Base-by-base conservation (phyloP, 2,888 invertebrate species). In the Aelia acuminata region DNA sequence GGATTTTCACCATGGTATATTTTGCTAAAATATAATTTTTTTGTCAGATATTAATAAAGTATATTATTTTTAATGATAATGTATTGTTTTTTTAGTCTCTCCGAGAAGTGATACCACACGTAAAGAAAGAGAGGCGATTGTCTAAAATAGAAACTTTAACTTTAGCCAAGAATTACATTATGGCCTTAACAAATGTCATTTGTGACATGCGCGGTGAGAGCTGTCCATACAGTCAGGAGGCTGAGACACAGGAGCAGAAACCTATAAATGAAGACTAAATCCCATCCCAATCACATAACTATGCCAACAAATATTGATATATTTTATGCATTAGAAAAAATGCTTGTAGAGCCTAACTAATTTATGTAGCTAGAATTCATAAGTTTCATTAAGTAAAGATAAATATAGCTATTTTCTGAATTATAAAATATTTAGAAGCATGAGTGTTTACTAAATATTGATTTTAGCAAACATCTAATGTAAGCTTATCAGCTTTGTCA, bases 61-160 rank as follows among this genome's bases (percentile, higher is more conserved):
- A 57, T n/a, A 57, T 43, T 20, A n/a, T 80, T 80, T n/a, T 47
- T 11, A 43, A 8, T n/a, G n/a, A n/a, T n/a, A n/a, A n/a, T n/a
- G n/a, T n/a, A n/a, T n/a, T n/a, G n/a, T n/a, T n/a, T n/a, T 87
- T 87, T 63, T 93, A 96, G 94, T 95, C 95, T 93, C 93, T 96
- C 88, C 93, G 96, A 91, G 95, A 96, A 92, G 96, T 96, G 89
- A 96, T 96, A 92, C 96, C 96, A 85, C 96, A 96, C 92, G 95
- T 96, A 90, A 95, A 95, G 92, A 95, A 95, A 94, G 96, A 96
- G 92, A 93, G 96, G 91, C 95, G 95, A 92, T 93, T 96, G 91
- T 96, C 96, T 90, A 96, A 96, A 94, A 96, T 96, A 91, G 96
- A 96, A 93, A 96, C 96, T 47, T 93, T 96, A 90, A 96, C 96